Conservation (phyloP, 2,113 vertebrate genomes). For the Tautogolabrus adspersus region DNA sequence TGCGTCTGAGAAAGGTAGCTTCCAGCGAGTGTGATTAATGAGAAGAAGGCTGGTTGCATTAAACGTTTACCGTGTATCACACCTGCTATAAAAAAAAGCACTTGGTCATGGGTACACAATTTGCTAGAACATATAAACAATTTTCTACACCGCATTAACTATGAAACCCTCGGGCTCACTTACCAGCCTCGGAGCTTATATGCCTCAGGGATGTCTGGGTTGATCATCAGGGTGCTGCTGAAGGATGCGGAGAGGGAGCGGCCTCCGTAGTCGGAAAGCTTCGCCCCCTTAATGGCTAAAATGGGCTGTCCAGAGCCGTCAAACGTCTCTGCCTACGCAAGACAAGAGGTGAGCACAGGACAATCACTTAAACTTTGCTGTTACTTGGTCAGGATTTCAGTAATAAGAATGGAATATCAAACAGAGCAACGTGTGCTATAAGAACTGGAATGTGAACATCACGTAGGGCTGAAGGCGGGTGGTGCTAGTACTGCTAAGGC, state of each 20-base stretch:
- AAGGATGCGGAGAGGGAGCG: slow-evolving; percentile 92
- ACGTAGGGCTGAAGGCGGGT: too few species aligned
- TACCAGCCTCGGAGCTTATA: slow-evolving; percentile 97
- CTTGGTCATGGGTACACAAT: neutral
- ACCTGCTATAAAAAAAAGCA: slow-evolving; percentile 10
- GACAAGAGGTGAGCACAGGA: neutral
- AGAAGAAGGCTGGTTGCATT: neutral
- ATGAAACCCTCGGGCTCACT: slow-evolving; percentile 46
- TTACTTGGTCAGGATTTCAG: neutral
- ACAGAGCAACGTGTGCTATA: too few species aligned
- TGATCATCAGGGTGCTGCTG: slow-evolving; percentile 92
- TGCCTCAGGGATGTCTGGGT: slow-evolving; percentile 96
- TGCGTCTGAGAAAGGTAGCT: neutral
- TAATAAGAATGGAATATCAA: too few species aligned
- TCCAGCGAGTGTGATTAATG: neutral
- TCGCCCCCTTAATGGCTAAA: slow-evolving; percentile 93
- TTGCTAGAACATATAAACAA: slow-evolving; percentile 2
- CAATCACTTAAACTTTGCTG: neutral
- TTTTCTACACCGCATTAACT: slow-evolving; percentile 25
- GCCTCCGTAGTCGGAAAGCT: slow-evolving; percentile 96
- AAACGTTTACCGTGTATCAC: slow-evolving; percentile 4
- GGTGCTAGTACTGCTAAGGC: too few species aligned
- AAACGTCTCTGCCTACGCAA: slow-evolving; percentile 91
- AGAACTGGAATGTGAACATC: too few species aligned
- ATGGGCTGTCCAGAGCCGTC: slow-evolving; percentile 94